A percentile compares a stretch with the other conserved stretches of the same genome.
Evolutionary conservation across 2,113 vertebrate species (phyloP).

Genomic region (Coptodon bakossiorum): DNA sequence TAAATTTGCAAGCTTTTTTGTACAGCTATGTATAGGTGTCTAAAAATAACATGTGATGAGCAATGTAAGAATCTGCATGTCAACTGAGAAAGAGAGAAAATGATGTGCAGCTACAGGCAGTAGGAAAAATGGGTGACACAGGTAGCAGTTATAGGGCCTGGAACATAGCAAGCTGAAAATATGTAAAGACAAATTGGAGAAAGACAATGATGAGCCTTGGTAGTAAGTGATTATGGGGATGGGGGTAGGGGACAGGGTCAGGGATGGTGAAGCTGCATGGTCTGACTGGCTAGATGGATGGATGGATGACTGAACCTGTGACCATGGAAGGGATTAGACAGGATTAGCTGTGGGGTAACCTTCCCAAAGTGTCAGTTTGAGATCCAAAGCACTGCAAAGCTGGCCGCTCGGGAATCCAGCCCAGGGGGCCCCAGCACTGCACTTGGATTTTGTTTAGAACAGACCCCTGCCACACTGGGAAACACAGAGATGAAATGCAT

Average conservation of each 20-base stretch:
- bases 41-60: background rate
- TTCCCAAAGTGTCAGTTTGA: conserved; percentile 84
- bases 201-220: background rate
- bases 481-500: conserved; percentile 18
- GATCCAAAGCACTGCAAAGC: conserved; percentile 70
- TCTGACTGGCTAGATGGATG: conserved; percentile 25
- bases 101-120: background rate
- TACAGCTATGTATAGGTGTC: background rate
- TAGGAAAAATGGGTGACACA: background rate
- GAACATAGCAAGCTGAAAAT: background rate
- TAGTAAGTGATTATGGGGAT: background rate
- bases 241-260: conserved; percentile 12
- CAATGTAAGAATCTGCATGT: background rate
- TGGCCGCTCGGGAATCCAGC: conserved; percentile 71
- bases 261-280: conserved; percentile 41
- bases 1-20: background rate
- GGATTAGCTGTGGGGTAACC: conserved; percentile 75
- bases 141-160: background rate
- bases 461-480: conserved; percentile 25
- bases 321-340: conserved; percentile 70
- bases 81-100: background rate
- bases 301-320: conserved; percentile 60
- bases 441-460: conserved; percentile 54
- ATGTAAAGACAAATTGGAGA: background rate
- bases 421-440: conserved; percentile 69